phyloP scores from a whole-genome alignment of 2,797 vertebrate genomes.

The Nothura maculosa region DNA sequence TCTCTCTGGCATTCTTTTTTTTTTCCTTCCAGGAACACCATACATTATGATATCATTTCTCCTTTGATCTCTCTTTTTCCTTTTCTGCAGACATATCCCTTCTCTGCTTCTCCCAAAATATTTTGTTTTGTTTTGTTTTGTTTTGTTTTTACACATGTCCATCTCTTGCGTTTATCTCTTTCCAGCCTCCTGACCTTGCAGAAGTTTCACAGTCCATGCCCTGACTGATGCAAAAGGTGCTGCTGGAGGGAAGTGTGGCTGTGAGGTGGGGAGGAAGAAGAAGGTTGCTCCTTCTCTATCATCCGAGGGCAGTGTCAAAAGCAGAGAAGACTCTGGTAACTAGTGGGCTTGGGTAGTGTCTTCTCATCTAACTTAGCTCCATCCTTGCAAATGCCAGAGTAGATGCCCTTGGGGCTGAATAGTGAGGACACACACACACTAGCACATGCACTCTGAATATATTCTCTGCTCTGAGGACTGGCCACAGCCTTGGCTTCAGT shows the following conservation, averaged over 20 bases:
- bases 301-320: neutral
- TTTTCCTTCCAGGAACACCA: neutral
- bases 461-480: neutral
- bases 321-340: neutral
- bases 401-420: neutral
- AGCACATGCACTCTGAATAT: fast-evolving
- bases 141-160: neutral
- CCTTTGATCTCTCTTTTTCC: neutral
- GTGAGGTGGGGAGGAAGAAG: neutral
- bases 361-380: neutral
- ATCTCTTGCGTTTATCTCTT: neutral
- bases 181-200: neutral
- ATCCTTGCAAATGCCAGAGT: neutral
- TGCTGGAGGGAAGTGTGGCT: fast-evolving
- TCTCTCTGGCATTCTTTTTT: no score
- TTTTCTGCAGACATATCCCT: neutral
- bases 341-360: fast-evolving
- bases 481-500: neutral
- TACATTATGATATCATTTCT: neutral
- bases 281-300: neutral
- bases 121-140: neutral
- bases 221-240: neutral
- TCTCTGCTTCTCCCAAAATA: neutral
- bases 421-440: neutral
- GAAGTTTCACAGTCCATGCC: neutral